A percentile compares a stretch with the other conserved stretches of the same genome.
These are phyloP conservation scores for Neoitamus cyanurus DNA, from an alignment of 2,888 invertebrate species.

Conservation along the genomic window DNA sequence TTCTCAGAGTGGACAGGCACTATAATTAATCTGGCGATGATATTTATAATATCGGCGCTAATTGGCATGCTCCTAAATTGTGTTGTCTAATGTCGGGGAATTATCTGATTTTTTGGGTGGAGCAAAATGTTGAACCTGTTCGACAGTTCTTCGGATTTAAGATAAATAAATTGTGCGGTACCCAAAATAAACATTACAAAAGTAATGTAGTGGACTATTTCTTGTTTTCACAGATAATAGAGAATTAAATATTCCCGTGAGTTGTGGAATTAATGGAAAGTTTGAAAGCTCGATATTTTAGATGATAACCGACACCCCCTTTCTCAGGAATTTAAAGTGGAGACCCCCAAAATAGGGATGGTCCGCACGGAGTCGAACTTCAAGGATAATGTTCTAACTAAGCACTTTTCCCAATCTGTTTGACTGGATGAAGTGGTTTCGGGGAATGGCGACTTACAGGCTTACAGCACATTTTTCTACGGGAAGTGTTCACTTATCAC, in stretches of 20 bases:
- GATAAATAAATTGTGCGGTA: background rate
- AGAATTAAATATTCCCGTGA: too few relatives aligned
- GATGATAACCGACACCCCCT: background rate
- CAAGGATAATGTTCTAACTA: background rate
- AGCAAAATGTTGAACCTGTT: background rate
- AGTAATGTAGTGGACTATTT: background rate
- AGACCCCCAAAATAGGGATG: background rate
- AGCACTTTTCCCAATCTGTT: background rate
- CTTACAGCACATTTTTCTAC: too few relatives aligned
- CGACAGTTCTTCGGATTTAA: background rate
- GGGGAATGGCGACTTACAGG: too few relatives aligned
- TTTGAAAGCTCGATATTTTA: background rate
- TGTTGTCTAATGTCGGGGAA: background rate
- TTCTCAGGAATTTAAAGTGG: background rate
- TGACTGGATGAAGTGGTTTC: background rate
- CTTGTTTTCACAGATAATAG: too few relatives aligned
- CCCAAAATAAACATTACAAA: background rate
- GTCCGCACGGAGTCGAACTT: background rate
- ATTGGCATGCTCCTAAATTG: background rate
- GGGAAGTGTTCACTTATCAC: background rate
- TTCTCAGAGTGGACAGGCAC: background rate
- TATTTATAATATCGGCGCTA: background rate
- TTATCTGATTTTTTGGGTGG: background rate
- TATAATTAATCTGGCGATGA: background rate
- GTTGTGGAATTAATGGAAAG: background rate